Percentiles rank a stretch among this genome's conserved stretches.
phyloP scores from a whole-genome alignment of 2,888 invertebrate species.

The Eueremaeus valkanovi region DNA sequence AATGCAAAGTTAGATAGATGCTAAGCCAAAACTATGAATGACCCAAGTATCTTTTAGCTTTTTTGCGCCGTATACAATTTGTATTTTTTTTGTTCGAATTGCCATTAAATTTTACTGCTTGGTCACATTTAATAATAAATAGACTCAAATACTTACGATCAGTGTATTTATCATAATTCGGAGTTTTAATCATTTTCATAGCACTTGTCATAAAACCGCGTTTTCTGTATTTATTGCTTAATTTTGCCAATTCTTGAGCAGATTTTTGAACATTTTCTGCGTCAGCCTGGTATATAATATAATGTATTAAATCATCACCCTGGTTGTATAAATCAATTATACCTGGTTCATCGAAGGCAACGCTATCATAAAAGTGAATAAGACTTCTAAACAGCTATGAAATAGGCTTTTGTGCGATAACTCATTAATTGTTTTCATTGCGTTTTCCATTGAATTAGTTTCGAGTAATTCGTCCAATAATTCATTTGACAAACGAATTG shows the following conservation, averaged over 20 bases:
- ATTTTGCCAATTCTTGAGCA: neutral
- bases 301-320: neutral
- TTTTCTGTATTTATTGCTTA: slow-evolving; percentile 27
- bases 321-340: neutral
- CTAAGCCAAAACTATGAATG: no score
- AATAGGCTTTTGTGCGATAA: neutral
- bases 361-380: neutral
- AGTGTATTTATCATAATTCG: slow-evolving; percentile 34
- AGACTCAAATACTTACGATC: slow-evolving; percentile 12
- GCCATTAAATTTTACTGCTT: no score
- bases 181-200: slow-evolving; percentile 25
- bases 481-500: neutral
- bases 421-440: neutral
- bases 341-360: neutral
- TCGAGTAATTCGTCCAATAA: neutral
- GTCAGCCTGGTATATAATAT: slow-evolving; percentile 1
- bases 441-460: neutral
- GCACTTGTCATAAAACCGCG: neutral
- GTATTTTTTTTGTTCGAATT: no score
- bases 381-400: neutral
- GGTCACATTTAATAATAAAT: no score
- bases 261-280: slow-evolving; percentile 1
- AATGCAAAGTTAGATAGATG: no score
- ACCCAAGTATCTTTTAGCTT: no score
- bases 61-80: no score